Conservation (phyloP, 2,113 vertebrate species). For the Prinia subflava region DNA sequence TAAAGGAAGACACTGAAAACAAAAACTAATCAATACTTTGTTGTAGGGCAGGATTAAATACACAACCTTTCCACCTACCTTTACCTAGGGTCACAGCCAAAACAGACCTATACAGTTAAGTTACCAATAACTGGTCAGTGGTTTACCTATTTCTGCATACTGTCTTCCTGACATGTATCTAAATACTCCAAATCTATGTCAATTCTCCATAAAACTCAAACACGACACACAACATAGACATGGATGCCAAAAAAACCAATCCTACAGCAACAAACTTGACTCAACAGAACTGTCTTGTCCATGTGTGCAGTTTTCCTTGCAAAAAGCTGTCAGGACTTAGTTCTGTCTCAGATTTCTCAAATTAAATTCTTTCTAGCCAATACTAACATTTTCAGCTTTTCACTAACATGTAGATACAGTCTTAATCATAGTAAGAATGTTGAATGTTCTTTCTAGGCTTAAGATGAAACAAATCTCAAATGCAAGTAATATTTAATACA, state of each 20-base stretch:
- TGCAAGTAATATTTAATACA: neutral
- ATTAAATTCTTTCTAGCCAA: neutral
- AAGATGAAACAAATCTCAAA: neutral
- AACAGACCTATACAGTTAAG: neutral
- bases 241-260: neutral
- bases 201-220: neutral
- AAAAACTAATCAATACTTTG: neutral
- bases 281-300: neutral
- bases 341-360: neutral
- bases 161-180: neutral
- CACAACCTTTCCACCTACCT: neutral
- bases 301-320: neutral
- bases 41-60: neutral
- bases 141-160: neutral
- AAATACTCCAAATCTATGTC: neutral
- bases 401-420: neutral
- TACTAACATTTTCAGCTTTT: neutral
- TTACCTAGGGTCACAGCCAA: neutral
- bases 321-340: neutral
- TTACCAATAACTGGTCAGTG: neutral
- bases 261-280: neutral
- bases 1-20: neutral
- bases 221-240: neutral
- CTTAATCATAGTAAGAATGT: neutral
- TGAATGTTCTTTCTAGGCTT: neutral